phyloP scores from a whole-genome alignment of 35 echinoderm and acorn worm species.

The Nesometra sesokonis region DNA sequence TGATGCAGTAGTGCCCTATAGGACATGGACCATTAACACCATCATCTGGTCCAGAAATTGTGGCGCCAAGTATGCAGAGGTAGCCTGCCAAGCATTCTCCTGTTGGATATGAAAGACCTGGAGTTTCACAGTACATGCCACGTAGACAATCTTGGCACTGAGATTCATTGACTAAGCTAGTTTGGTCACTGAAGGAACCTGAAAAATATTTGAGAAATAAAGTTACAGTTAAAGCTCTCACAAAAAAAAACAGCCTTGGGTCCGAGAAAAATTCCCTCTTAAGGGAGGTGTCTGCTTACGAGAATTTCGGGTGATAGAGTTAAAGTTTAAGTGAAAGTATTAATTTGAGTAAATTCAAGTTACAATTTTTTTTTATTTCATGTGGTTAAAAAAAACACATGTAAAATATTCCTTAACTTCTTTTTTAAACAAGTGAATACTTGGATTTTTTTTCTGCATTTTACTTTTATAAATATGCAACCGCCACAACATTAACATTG shows the following conservation, averaged over 20 bases:
- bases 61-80: constrained; percentile 53
- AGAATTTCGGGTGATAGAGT: no score
- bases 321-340: no score
- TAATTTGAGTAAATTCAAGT: no score
- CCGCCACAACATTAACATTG: no score
- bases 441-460: no score
- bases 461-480: no score
- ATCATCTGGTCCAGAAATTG: constrained; percentile 45
- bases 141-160: constrained; percentile 60
- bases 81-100: constrained; percentile 69
- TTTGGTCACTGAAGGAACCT: constrained; percentile 43
- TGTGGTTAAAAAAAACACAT: no score
- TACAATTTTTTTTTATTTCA: no score
- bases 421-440: no score
- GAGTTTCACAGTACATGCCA: constrained; percentile 82
- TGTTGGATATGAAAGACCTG: constrained; percentile 71
- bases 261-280: neutral
- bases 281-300: no score
- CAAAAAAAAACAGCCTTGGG: neutral
- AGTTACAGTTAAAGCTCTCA: neutral
- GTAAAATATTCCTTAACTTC: no score
- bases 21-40: constrained; percentile 73
- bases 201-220: no score
- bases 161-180: constrained; percentile 32
- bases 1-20: constrained; percentile 74